phyloP scores from a whole-genome alignment of 2,888 invertebrate genomes.

The Agriopis aurantiaria region DNA sequence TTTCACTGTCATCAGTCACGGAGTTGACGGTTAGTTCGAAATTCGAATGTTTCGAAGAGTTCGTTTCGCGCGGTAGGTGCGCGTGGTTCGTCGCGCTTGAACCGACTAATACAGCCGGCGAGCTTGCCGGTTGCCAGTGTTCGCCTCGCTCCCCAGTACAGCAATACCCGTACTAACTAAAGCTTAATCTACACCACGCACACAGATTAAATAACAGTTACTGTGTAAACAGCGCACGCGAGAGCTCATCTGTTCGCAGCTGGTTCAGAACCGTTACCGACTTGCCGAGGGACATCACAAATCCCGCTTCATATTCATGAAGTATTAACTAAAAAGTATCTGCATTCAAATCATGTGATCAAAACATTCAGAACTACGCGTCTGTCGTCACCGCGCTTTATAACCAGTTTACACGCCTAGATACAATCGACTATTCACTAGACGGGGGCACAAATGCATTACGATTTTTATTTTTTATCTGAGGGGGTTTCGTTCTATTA shows the following conservation, averaged over 20 bases:
- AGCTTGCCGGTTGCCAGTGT: constrained; percentile 19
- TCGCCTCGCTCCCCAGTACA: constrained; percentile 26
- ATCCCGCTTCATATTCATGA: constrained; percentile 63
- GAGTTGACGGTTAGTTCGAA: constrained; percentile 65
- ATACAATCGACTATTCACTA: constrained; percentile 46
- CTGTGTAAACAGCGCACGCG: neutral
- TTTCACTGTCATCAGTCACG: constrained; percentile 56
- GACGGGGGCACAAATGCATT: constrained; percentile 47
- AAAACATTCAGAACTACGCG: constrained; percentile 29
- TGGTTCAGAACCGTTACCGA: constrained; percentile 70
- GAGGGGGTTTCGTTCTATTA: constrained; percentile 48
- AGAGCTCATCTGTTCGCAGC: constrained; percentile 73
- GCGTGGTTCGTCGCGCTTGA: constrained; percentile 76
- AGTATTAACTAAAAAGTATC: constrained; percentile 51
- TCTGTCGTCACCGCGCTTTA: constrained; percentile 56
- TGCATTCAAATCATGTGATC: constrained; percentile 50
- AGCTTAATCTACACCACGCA: constrained; percentile 32
- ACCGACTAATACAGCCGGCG: constrained; percentile 64
- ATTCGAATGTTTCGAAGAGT: constrained; percentile 67
- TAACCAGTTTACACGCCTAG: constrained; percentile 63
- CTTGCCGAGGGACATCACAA: constrained; percentile 56
- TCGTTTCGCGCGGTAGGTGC: constrained; percentile 70
- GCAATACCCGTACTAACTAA: constrained; percentile 38
- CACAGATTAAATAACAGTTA: neutral
- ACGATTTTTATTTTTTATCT: constrained; percentile 41